phyloP scores from a whole-genome alignment of 2,113 vertebrate genomes.

The Hippoglossus stenolepis region DNA sequence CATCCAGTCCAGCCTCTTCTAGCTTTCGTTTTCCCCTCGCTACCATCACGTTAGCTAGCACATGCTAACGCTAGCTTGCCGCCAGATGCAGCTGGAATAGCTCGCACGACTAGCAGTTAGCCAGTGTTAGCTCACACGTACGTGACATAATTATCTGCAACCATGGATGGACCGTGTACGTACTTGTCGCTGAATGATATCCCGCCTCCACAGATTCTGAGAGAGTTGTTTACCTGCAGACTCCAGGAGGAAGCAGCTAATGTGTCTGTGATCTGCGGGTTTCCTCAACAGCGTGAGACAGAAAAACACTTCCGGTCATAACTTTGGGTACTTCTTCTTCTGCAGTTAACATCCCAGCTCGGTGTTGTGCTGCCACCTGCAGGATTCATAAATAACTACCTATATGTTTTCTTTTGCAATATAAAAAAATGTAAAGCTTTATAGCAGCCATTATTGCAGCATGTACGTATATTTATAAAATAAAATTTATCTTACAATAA shows the following conservation, averaged over 20 bases:
- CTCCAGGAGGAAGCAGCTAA: constrained; percentile 36
- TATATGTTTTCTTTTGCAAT: neutral
- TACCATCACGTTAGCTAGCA: constrained; percentile 36
- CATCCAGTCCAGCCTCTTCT: neutral
- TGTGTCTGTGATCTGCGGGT: constrained; percentile 29
- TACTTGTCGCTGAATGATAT: neutral
- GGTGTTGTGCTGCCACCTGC: constrained; percentile 1
- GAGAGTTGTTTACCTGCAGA: constrained; percentile 52
- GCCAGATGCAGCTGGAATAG: constrained; percentile 30
- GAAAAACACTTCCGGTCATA: constrained; percentile 69
- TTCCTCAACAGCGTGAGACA: constrained; percentile 60
- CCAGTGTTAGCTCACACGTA: neutral
- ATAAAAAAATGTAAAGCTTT: too few species aligned
- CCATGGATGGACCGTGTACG: rapidly evolving
- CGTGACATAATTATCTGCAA: neutral
- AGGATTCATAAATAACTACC: neutral
- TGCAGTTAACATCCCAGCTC: neutral
- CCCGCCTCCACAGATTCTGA: too few species aligned
- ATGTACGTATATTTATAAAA: too few species aligned
- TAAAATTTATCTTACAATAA: too few species aligned
- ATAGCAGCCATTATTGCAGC: too few species aligned
- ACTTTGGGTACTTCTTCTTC: constrained; percentile 55
- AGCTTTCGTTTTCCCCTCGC: neutral
- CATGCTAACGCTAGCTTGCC: constrained; percentile 53
- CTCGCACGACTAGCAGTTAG: constrained; percentile 2